phyloP scores from a whole-genome alignment of 2,888 invertebrate species.

The Pachydiplax longipennis region DNA sequence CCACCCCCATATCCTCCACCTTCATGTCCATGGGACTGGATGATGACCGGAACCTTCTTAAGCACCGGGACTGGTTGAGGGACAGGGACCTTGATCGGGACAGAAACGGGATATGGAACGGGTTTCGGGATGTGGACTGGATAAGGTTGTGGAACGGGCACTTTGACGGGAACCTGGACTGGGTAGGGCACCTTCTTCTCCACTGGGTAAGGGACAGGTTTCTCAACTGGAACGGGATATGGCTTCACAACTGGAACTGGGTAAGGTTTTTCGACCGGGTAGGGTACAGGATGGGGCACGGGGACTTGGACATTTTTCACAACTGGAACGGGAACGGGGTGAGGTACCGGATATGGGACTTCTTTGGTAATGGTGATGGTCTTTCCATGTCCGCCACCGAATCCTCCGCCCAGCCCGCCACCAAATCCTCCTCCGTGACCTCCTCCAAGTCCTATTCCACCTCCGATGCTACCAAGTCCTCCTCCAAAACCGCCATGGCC shows the following conservation, averaged over 20 bases:
- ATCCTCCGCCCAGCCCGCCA: neutral
- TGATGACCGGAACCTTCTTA: slow-evolving; percentile 50
- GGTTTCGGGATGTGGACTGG: slow-evolving; percentile 48
- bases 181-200: slow-evolving; percentile 46
- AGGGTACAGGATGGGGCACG: slow-evolving; percentile 54
- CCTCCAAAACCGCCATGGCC: slow-evolving; percentile 19
- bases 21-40: slow-evolving; percentile 13
- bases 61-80: slow-evolving; percentile 45
- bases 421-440: neutral
- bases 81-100: slow-evolving; percentile 45
- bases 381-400: neutral
- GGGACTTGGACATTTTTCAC: slow-evolving; percentile 53
- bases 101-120: slow-evolving; percentile 26
- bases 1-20: neutral
- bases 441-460: neutral
- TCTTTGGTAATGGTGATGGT: slow-evolving; percentile 47
- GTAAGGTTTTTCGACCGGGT: slow-evolving; percentile 54
- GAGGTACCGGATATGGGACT: slow-evolving; percentile 43
- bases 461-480: neutral
- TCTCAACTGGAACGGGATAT: slow-evolving; percentile 54
- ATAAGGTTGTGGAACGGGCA: slow-evolving; percentile 35
- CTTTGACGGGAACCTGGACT: slow-evolving; percentile 46
- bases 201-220: slow-evolving; percentile 52
- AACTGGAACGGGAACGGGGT: slow-evolving; percentile 54
- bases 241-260: slow-evolving; percentile 54